These are phyloP conservation scores for Scolopax mira DNA, from an alignment of 2,113 vertebrate species.

Conservation along the genomic window DNA sequence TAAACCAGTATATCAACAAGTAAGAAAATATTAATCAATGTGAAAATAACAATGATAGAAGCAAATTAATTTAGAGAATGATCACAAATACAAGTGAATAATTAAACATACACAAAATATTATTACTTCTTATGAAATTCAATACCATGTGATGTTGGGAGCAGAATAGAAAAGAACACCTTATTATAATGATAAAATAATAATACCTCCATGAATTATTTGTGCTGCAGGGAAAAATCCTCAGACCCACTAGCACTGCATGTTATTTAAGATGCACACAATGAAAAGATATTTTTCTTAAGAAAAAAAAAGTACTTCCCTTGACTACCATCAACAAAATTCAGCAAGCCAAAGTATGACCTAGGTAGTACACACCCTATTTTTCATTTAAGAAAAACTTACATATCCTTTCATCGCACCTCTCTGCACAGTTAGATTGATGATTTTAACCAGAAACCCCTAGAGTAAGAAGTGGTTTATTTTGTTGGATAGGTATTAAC, in stretches of 20 bases:
- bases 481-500: neutral
- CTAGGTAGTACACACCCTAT: neutral
- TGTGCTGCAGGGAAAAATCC: neutral
- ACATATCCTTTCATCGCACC: neutral
- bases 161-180: neutral
- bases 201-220: neutral
- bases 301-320: neutral
- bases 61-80: neutral
- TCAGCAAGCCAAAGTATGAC: neutral
- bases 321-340: neutral
- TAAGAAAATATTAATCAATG: neutral
- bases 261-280: neutral
- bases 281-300: neutral
- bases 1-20: neutral
- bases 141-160: neutral
- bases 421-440: neutral
- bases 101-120: neutral
- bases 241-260: neutral
- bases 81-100: neutral
- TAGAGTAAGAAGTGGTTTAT: neutral
- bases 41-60: neutral
- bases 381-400: neutral
- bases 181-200: neutral
- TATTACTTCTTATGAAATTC: neutral
- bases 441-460: neutral